phyloP scores from a whole-genome alignment of 2,113 vertebrate genomes.

The Ardeotis arabs region DNA sequence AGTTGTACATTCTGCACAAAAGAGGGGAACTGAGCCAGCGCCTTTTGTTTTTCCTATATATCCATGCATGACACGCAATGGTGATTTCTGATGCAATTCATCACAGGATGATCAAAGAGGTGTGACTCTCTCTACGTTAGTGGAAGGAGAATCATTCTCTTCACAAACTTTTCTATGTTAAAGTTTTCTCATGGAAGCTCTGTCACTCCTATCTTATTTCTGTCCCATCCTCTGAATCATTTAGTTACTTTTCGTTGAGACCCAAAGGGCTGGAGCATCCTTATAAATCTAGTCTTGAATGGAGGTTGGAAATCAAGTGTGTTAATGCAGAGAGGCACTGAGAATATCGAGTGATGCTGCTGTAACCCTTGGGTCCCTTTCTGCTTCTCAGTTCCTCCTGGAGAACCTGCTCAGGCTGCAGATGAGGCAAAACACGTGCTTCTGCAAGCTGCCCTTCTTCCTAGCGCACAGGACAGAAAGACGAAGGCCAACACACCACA shows the following conservation, averaged over 20 bases:
- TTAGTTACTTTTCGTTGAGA: not conserved
- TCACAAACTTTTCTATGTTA: not conserved
- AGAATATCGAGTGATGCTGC: not conserved
- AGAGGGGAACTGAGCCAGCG: not conserved
- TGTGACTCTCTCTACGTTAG: not conserved
- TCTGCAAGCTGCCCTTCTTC: not conserved
- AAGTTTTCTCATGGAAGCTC: not conserved
- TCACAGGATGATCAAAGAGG: not conserved
- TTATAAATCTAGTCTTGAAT: not conserved
- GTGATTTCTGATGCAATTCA: not conserved
- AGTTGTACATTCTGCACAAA: constrained; percentile 4
- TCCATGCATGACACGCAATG: not conserved
- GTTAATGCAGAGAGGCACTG: not conserved
- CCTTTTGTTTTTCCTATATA: not conserved
- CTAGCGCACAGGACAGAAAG: not conserved
- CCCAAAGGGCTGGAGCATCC: not conserved
- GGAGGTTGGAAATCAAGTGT: not conserved
- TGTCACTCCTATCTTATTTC: not conserved
- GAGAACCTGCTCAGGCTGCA: not conserved
- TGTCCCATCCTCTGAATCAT: not conserved
- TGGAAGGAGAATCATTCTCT: not conserved
- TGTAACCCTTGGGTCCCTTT: not conserved
- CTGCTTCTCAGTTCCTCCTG: not conserved
- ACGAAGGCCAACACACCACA: not conserved
- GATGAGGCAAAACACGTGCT: not conserved